These are phyloP conservation scores for Ageneiosus marmoratus DNA, from an alignment of 2,113 vertebrate species.

Conservation along the genomic window DNA sequence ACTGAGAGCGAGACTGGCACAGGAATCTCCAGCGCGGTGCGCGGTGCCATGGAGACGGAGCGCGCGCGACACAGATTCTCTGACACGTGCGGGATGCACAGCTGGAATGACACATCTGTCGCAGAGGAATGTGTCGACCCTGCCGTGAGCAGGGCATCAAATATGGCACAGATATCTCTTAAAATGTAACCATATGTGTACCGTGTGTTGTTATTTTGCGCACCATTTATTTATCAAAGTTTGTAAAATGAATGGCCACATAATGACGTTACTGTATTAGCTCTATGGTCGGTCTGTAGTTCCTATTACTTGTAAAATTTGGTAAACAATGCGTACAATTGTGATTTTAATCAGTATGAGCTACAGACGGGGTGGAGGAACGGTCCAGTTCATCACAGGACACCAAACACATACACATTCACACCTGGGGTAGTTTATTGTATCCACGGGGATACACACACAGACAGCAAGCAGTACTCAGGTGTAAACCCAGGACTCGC, in stretches of 20 bases:
- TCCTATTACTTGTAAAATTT: background rate
- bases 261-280: background rate
- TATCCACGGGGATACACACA: background rate
- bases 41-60: conserved; percentile 33
- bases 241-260: background rate
- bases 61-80: background rate
- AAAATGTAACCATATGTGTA: background rate
- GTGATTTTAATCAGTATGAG: background rate
- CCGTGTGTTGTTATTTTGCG: background rate
- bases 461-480: background rate
- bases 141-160: background rate
- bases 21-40: conserved; percentile 33
- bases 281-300: background rate
- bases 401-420: background rate
- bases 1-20: conserved; percentile 20
- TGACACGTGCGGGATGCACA: background rate
- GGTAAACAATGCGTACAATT: too few species aligned
- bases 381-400: background rate
- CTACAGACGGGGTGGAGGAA: background rate
- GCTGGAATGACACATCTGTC: background rate
- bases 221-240: background rate
- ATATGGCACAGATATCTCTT: background rate
- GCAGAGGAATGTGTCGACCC: background rate
- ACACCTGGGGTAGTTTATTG: background rate
- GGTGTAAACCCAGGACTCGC: background rate